phyloP scores from a whole-genome alignment of 2,113 vertebrate species.

The Urocitellus parryii region DNA sequence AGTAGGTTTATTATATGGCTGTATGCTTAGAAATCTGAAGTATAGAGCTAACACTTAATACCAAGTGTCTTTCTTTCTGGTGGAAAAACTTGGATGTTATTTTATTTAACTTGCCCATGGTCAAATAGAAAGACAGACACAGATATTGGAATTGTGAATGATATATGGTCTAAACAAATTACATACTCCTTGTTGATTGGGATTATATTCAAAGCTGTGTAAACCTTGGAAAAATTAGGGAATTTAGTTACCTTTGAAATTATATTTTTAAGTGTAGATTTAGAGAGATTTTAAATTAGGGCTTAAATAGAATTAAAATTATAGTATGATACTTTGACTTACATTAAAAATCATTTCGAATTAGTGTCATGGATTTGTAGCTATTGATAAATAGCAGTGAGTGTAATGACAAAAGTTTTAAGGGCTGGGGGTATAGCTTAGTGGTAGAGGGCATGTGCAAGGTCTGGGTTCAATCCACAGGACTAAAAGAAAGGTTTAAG shows the following conservation, averaged over 20 bases:
- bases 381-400: not conserved
- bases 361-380: conserved; percentile 4
- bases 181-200: not conserved
- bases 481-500: not conserved
- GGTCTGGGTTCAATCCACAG: not conserved
- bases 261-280: conserved; percentile 56
- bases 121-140: conserved; percentile 35
- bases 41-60: conserved; percentile 17
- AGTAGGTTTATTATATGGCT: not conserved
- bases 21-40: not conserved
- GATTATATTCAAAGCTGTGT: conserved; percentile 18
- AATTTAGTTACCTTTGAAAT: conserved; percentile 54
- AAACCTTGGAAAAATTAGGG: conserved; percentile 45
- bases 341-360: conserved; percentile 6
- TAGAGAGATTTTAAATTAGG: not conserved
- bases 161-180: conserved; percentile 10
- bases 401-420: not conserved
- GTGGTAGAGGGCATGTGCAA: not conserved
- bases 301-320: conserved; percentile 35
- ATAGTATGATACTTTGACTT: not conserved
- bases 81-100: conserved; percentile 63
- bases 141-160: conserved; percentile 16
- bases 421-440: not conserved
- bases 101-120: conserved; percentile 56
- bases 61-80: conserved; percentile 44